Percentiles rank a stretch among this genome's conserved stretches.
These are phyloP conservation scores for Drosophila phalerata DNA, from an alignment of 2,888 invertebrate genomes.

Conservation along the genomic window DNA sequence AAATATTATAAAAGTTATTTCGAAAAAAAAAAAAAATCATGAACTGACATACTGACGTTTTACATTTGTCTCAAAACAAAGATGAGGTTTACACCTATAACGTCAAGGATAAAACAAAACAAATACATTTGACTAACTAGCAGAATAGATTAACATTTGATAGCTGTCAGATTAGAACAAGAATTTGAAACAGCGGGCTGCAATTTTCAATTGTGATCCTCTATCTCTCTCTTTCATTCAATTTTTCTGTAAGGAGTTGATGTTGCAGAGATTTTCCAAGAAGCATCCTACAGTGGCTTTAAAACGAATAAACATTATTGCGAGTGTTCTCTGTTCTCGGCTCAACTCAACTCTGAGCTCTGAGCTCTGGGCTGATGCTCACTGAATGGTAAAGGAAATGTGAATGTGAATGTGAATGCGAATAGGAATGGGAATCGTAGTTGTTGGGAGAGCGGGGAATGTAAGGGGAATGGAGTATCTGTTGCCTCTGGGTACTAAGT, in stretches of 20 bases:
- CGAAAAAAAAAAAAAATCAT: neutral
- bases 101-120: slow-evolving; percentile 11
- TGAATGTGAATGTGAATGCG: slow-evolving; percentile 5
- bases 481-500: slow-evolving; percentile 32
- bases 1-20: neutral
- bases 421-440: slow-evolving; percentile 1
- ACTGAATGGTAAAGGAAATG: slow-evolving; percentile 36
- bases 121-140: slow-evolving; percentile 7
- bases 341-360: slow-evolving; percentile 20
- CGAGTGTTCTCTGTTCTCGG: slow-evolving; percentile 23
- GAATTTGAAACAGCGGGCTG: slow-evolving; percentile 20
- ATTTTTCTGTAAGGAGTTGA: slow-evolving; percentile 1
- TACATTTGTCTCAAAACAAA: neutral
- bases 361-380: slow-evolving; percentile 31
- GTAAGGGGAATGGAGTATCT: neutral
- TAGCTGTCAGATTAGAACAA: slow-evolving; percentile 35
- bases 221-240: neutral
- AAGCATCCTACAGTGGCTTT: slow-evolving; percentile 41
- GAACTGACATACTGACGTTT: slow-evolving; percentile 9
- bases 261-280: slow-evolving; percentile 17
- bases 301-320: slow-evolving; percentile 61
- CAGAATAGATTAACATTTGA: slow-evolving; percentile 19
- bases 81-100: slow-evolving; percentile 7
- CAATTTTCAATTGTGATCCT: slow-evolving; percentile 35
- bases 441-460: neutral